These are phyloP conservation scores for Nephrotoma appendiculata DNA, from an alignment of 2,888 invertebrate genomes.

Conservation along the genomic window DNA sequence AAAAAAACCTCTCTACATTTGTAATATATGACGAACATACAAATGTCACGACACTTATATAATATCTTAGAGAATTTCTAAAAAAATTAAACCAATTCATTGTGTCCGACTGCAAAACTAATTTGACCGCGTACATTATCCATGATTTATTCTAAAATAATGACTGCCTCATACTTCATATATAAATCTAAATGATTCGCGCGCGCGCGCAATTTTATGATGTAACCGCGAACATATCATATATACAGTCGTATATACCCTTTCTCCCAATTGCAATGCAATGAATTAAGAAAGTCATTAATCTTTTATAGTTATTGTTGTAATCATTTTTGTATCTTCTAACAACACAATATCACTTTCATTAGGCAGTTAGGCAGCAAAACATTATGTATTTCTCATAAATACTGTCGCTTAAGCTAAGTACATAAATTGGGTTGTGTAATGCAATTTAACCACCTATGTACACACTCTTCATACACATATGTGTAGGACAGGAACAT, in stretches of 20 bases:
- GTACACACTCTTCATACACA: not conserved
- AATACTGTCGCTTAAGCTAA: not conserved
- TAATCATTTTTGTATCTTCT: not conserved
- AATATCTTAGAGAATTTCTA: not conserved
- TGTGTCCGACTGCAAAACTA: not conserved
- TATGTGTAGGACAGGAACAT: not conserved
- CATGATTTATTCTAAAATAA: not conserved
- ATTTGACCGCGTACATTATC: not conserved
- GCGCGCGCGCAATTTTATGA: not conserved
- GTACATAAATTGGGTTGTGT: not conserved
- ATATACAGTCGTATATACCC: not conserved
- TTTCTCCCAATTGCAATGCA: not conserved
- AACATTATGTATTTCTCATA: not conserved
- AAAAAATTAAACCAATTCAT: not conserved
- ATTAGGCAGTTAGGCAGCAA: not conserved
- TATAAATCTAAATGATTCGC: not conserved
- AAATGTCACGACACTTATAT: not conserved
- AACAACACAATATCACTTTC: not conserved
- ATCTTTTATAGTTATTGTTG: not conserved
- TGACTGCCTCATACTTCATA: not conserved
- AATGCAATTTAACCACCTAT: not conserved
- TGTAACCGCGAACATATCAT: not conserved
- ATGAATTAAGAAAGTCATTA: not conserved
- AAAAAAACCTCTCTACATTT: not conserved
- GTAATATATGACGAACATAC: no score